Conservation (phyloP, 1,140 invertebrate species). For the Drosophila simulans region DNA sequence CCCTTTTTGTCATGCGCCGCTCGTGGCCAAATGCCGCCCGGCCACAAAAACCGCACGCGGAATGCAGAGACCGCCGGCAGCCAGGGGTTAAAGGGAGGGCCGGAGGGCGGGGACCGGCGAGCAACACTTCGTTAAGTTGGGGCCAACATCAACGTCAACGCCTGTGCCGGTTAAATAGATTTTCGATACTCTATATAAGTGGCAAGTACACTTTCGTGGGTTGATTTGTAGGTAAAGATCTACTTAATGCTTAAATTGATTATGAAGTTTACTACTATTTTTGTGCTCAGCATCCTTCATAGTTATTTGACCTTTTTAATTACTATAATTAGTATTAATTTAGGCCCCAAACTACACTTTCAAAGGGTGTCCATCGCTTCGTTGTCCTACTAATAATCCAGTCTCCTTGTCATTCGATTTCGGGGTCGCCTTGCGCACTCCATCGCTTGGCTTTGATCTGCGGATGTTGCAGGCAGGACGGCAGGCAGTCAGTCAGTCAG, state of each 20-base stretch:
- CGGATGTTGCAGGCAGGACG: slow-evolving; percentile 47
- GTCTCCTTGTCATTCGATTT: slow-evolving; percentile 43
- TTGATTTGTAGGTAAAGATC: neutral
- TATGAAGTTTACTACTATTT: neutral
- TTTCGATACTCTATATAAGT: slow-evolving; percentile 26
- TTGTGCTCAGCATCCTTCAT: too few species aligned
- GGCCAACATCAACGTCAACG: slow-evolving; percentile 78
- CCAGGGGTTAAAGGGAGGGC: slow-evolving; percentile 2
- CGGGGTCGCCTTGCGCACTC: slow-evolving; percentile 42
- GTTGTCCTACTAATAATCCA: neutral
- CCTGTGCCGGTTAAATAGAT: slow-evolving; percentile 79
- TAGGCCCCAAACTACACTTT: neutral
- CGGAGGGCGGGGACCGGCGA: slow-evolving; percentile 25
- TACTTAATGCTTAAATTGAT: neutral
- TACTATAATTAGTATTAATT: neutral
- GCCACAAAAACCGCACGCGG: slow-evolving; percentile 75
- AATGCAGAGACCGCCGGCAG: slow-evolving; percentile 37
- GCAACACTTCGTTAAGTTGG: slow-evolving; percentile 78
- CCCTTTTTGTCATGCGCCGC: slow-evolving; percentile 60
- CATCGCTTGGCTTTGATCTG: slow-evolving; percentile 72
- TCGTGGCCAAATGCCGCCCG: slow-evolving; percentile 62
- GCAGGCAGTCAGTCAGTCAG: slow-evolving; percentile 23
- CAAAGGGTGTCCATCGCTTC: slow-evolving; percentile 2
- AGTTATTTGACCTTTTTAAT: too few species aligned
- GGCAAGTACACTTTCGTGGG: neutral